Evolutionary conservation across 2,888 invertebrate genomes (phyloP).

Genomic region (Thysanoteuthis rhombus): DNA sequence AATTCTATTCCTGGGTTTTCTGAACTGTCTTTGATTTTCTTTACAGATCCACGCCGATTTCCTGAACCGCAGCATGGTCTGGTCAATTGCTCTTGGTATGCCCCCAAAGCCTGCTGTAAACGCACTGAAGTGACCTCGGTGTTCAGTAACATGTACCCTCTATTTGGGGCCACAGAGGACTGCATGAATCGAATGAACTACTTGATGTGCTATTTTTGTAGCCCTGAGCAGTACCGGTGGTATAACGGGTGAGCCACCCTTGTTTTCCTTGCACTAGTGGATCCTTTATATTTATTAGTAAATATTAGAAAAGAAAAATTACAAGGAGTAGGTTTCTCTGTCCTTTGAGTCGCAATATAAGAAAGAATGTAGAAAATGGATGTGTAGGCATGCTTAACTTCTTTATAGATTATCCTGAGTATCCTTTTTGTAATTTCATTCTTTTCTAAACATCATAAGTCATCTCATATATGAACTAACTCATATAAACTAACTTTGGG

Average conservation of each 20-base stretch:
- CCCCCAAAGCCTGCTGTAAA: conserved; percentile 65
- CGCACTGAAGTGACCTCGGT: conserved; percentile 68
- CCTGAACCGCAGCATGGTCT: conserved; percentile 60
- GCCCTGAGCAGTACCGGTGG: conserved; percentile 66
- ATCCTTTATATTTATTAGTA: too few species aligned
- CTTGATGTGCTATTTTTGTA: conserved; percentile 69
- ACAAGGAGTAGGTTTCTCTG: too few species aligned
- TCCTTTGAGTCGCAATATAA: too few species aligned
- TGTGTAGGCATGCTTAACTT: too few species aligned
- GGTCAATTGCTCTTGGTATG: conserved; percentile 68
- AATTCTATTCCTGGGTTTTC: neutral
- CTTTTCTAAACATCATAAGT: too few species aligned
- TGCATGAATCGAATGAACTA: conserved; percentile 67
- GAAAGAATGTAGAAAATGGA: too few species aligned
- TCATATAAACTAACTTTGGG: too few species aligned
- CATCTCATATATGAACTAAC: too few species aligned
- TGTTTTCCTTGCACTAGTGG: neutral
- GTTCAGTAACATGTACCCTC: conserved; percentile 63
- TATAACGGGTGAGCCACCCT: conserved; percentile 53
- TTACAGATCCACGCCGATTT: conserved; percentile 53
- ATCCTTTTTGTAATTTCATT: too few species aligned
- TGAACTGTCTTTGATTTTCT: neutral
- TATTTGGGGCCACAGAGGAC: conserved; percentile 58
- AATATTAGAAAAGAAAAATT: too few species aligned
- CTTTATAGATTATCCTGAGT: too few species aligned